A percentile compares a stretch with the other conserved stretches of the same genome.
These are phyloP conservation scores for Poeciliopsis paucimaculata DNA, from an alignment of 2,797 vertebrate species.

Conservation along the genomic window DNA sequence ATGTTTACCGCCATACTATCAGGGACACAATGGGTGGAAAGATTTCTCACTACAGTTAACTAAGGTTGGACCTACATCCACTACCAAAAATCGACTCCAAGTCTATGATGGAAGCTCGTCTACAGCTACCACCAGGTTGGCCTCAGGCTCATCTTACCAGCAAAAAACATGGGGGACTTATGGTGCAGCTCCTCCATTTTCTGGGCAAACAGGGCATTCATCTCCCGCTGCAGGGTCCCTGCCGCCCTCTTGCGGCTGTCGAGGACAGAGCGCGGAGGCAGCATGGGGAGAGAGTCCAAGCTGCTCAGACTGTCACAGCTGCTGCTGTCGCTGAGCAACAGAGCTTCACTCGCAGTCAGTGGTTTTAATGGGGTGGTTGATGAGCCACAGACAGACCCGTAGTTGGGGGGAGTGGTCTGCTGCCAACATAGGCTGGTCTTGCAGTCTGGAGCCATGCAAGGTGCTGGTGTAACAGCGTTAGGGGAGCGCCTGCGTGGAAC, in stretches of 20 bases:
- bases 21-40: slow-evolving; percentile 2
- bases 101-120: not conserved
- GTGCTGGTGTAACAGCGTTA: slow-evolving; percentile 61
- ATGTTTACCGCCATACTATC: not conserved
- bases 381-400: slow-evolving; percentile 73
- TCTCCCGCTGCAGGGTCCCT: slow-evolving; percentile 95
- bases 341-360: slow-evolving; percentile 39
- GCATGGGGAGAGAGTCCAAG: slow-evolving; percentile 76
- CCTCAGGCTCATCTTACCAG: slow-evolving; percentile 86
- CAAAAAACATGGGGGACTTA: slow-evolving; percentile 93
- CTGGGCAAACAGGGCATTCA: slow-evolving; percentile 94
- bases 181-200: slow-evolving; percentile 97
- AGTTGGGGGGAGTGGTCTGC: slow-evolving; percentile 70
- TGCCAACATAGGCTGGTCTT: slow-evolving; percentile 74
- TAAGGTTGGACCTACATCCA: not conserved
- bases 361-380: slow-evolving; percentile 35
- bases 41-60: not conserved
- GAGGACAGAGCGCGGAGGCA: slow-evolving; percentile 69
- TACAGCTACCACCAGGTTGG: slow-evolving; percentile 13
- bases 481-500: slow-evolving; percentile 62
- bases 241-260: slow-evolving; percentile 85
- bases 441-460: slow-evolving; percentile 62
- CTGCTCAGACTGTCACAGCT: slow-evolving; percentile 86
- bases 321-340: slow-evolving; percentile 86
- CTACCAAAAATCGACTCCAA: not conserved